Evolutionary conservation across 2,797 vertebrate genomes (phyloP).

Genomic region (Esox lucius): DNA sequence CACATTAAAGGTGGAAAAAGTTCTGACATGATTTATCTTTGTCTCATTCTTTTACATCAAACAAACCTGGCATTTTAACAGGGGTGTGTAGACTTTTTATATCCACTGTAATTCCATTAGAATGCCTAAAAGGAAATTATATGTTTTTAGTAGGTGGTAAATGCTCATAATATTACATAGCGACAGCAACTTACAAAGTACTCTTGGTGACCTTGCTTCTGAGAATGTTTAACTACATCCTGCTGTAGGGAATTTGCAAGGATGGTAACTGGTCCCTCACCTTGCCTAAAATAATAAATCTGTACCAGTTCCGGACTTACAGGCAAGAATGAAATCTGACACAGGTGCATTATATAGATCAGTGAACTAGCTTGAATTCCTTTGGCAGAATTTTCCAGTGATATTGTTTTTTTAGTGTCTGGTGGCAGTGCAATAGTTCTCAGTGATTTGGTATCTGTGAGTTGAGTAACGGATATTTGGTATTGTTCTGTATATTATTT

Average conservation of each 20-base stretch:
- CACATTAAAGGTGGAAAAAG: too few relatives aligned
- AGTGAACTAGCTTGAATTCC: neutral
- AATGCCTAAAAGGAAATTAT: constrained; percentile 49
- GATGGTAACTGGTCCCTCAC: neutral
- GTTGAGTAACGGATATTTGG: neutral
- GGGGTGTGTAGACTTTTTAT: too few relatives aligned
- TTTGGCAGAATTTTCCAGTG: neutral
- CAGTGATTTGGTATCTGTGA: neutral
- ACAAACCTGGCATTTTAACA: too few relatives aligned
- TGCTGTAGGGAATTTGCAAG: neutral
- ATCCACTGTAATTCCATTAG: constrained; percentile 46
- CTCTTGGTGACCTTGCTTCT: neutral
- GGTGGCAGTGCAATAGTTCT: neutral
- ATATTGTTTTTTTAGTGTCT: neutral
- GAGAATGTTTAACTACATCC: neutral
- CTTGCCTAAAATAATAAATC: neutral
- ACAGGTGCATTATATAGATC: neutral
- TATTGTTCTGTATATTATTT: too few relatives aligned
- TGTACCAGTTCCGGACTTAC: neutral
- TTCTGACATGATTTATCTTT: too few relatives aligned
- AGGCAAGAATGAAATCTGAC: neutral
- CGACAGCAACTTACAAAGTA: neutral
- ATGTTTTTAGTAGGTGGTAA: constrained; percentile 37
- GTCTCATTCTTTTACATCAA: too few relatives aligned
- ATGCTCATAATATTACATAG: constrained; percentile 15